Conservation (phyloP, 2,797 vertebrate genomes). For the Anabacerthia variegaticeps region DNA sequence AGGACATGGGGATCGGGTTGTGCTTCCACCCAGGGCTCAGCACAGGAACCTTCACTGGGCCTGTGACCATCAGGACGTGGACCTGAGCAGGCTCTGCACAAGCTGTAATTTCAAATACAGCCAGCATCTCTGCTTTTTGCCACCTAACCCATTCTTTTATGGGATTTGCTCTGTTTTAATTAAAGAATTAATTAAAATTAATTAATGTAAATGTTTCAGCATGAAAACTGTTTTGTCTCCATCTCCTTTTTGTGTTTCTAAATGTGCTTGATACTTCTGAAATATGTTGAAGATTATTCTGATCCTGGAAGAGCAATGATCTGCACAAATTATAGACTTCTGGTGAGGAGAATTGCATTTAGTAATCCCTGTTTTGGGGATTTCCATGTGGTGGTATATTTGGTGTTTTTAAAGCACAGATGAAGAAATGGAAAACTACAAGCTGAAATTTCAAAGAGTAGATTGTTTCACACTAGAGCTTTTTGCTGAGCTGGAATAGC, state of each 20-base stretch:
- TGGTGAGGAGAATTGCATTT: not conserved
- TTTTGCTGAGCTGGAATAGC: not conserved
- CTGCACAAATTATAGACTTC: not conserved
- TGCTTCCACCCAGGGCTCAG: accelerated
- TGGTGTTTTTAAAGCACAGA: not conserved
- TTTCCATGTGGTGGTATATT: not conserved
- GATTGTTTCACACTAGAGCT: not conserved
- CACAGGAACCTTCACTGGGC: not conserved
- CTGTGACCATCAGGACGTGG: not conserved
- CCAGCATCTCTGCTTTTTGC: not conserved
- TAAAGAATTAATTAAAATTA: not conserved
- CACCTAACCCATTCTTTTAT: not conserved
- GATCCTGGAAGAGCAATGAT: not conserved
- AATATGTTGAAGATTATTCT: not conserved
- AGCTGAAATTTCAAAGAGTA: not conserved
- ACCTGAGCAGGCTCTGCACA: not conserved
- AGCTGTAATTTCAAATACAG: accelerated
- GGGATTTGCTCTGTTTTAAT: not conserved
- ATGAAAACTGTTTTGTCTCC: not conserved
- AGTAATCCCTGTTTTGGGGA: not conserved
- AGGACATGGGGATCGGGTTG: accelerated
- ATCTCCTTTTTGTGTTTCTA: not conserved
- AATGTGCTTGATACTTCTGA: not conserved
- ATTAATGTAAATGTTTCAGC: not conserved
- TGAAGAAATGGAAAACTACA: not conserved